Conservation (phyloP, 2,113 vertebrate genomes). For the Xenotilapia leptura region DNA sequence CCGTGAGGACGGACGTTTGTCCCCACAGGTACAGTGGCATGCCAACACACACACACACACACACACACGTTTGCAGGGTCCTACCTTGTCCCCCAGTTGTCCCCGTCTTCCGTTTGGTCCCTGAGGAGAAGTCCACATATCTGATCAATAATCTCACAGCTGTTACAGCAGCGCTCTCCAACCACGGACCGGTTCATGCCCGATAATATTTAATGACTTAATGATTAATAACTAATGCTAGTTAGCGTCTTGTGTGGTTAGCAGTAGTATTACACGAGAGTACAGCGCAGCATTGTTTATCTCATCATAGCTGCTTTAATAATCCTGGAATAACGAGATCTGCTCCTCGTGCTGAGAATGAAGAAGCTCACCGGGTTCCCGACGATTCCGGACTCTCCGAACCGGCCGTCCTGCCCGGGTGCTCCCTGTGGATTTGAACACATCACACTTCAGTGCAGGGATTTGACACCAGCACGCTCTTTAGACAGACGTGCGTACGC, state of each 20-base stretch:
- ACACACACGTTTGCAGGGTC: not conserved
- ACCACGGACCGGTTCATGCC: fast-evolving
- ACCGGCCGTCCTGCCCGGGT: constrained; percentile 42
- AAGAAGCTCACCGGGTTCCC: constrained; percentile 58
- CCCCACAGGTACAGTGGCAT: not conserved
- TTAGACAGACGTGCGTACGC: not conserved
- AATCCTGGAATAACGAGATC: not conserved
- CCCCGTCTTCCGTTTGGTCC: constrained; percentile 60
- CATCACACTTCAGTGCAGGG: not conserved
- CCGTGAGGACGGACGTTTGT: not conserved
- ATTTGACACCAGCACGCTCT: not conserved
- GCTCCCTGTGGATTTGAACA: constrained; percentile 42
- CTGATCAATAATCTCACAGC: not conserved
- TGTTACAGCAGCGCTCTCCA: fast-evolving
- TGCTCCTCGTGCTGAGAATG: not conserved
- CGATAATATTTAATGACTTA: fast-evolving
- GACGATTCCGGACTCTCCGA: constrained; percentile 9
- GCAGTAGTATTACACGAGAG: not conserved
- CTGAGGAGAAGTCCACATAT: constrained; percentile 10
- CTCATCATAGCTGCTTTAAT: not conserved
- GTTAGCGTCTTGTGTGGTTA: not conserved
- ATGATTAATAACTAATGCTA: too few species aligned
- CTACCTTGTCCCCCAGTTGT: constrained; percentile 34
- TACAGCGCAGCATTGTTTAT: fast-evolving
- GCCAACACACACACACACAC: not conserved